Conservation (phyloP, 2,888 invertebrate genomes). For the Gymnocheta viridis region DNA sequence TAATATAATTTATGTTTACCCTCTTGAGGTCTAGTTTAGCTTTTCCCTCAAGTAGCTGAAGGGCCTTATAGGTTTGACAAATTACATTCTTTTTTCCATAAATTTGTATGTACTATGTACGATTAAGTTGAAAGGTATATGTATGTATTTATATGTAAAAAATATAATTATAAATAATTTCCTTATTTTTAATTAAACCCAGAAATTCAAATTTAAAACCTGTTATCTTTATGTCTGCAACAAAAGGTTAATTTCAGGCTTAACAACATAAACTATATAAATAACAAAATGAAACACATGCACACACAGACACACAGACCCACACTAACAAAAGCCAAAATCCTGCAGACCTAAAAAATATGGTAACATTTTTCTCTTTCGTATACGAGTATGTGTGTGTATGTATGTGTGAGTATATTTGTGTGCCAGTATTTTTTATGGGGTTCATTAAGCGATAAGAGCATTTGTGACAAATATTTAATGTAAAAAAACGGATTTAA, state of each 20-base stretch:
- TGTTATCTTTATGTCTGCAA: conserved; percentile 10
- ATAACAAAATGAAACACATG: neutral
- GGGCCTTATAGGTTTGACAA: neutral
- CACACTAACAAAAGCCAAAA: neutral
- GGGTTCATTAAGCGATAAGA: conserved; percentile 53
- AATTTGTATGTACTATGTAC: too few species aligned
- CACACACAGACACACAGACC: neutral
- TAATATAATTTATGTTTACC: too few species aligned
- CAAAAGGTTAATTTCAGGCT: conserved; percentile 26
- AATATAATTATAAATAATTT: neutral
- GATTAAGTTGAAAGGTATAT: too few species aligned
- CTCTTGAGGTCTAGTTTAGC: neutral
- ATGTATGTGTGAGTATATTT: neutral
- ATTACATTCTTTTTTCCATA: neutral
- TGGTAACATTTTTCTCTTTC: neutral
- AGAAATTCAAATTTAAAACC: neutral
- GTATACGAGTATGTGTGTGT: neutral
- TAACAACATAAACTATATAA: neutral
- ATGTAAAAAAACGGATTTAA: conserved; percentile 15
- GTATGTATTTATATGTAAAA: neutral
- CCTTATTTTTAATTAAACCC: neutral
- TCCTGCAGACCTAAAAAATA: neutral
- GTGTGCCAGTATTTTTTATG: conserved; percentile 7
- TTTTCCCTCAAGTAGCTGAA: neutral
- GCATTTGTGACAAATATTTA: neutral